Evolutionary conservation across 2,888 invertebrate genomes (phyloP), one percentile per base, ranked within the genome.

Genomic region (Galeopsomyia nigrocyanea): DNA sequence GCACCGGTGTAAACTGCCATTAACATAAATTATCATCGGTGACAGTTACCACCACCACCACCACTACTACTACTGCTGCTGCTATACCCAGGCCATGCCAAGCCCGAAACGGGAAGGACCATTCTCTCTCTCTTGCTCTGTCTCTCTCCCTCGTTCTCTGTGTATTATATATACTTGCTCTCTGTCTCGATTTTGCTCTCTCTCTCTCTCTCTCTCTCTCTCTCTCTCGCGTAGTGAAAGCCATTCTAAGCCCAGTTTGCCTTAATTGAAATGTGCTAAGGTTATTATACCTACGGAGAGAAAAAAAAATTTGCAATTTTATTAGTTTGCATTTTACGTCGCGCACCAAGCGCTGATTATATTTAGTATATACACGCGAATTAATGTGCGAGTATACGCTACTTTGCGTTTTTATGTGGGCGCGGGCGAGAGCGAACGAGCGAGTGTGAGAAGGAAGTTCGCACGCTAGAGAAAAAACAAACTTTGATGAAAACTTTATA

Each of bases 1-100:
- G 76, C 77, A 79, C 77, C 83, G 81, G 80, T 81, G 82, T 81
- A 80, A 83, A 82, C 81, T 80, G 82, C 84, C 85, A 86, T 87
- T 86, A 86, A 84, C 86, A 87, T 87, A 87, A 89, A 90, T 90
- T 90, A 89, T 89, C 88, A 88, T 88, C 87, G 88, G 88, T 88
- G 89, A 90, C 89, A 89, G 89, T 89, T 84, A 83, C 83, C 78
- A 82, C 83, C 79, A 82, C 82, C 77, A 22, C 62, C 16, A 62
- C 49, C 17, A 31, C 31, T n/a, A 16, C 50, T 47, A 31, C 60
- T 26, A 1, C 53, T 64, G 46, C 46, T 49, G 46, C 31, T n/a
- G 16, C 47, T 53, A n/a, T n/a, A n/a, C n/a, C n/a, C 39, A 7
- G 13, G 10, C 39, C 7, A 26, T 26, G 39, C 39, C 39, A 16